Conservation (phyloP, 2,113 vertebrate species). For the Tragelaphus strepsiceros region DNA sequence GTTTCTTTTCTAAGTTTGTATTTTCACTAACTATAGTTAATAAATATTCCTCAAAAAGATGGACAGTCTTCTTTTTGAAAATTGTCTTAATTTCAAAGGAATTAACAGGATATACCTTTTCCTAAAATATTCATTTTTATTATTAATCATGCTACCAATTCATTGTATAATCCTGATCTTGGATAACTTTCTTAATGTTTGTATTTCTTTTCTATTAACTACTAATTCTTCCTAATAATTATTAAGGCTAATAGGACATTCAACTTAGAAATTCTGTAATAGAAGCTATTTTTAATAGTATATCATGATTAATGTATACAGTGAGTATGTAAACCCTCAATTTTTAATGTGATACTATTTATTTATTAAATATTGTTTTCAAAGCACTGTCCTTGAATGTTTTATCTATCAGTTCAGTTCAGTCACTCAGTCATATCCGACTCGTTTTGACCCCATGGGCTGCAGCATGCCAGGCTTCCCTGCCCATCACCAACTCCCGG, state of each 20-base stretch:
- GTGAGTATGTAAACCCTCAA: background rate
- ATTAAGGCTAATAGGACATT: background rate
- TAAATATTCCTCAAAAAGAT: background rate
- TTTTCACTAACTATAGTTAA: background rate
- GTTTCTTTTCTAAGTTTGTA: background rate
- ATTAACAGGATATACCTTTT: background rate
- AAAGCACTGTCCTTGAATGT: background rate
- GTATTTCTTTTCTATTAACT: background rate
- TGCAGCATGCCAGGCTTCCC: background rate
- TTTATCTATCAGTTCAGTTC: background rate
- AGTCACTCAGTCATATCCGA: background rate
- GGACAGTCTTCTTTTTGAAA: background rate
- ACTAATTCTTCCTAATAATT: background rate
- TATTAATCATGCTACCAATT: background rate
- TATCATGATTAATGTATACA: background rate
- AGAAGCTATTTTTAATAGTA: background rate
- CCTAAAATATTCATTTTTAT: background rate
- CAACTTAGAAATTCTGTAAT: background rate
- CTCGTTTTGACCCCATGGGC: fast-evolving
- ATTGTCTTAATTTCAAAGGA: background rate
- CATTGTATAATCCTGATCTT: background rate
- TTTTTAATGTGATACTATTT: background rate
- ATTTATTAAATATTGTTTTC: background rate
- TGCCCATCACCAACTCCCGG: background rate
- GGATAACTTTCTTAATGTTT: background rate